A percentile compares a stretch with the other conserved stretches of the same genome.
phyloP scores from a whole-genome alignment of 2,888 invertebrate genomes.

The Argyresthia albistria region DNA sequence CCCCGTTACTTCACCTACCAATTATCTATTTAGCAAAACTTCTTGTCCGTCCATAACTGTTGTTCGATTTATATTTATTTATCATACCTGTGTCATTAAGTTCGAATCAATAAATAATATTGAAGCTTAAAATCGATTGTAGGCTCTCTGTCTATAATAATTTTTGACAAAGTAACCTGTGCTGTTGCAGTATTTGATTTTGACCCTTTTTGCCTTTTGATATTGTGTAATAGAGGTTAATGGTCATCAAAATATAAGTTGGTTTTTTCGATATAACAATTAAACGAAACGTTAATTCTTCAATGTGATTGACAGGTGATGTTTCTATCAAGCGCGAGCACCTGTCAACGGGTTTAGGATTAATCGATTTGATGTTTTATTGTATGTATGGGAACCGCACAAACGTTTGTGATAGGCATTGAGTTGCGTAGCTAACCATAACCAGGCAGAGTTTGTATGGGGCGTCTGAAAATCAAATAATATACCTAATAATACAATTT shows the following conservation, averaged over 20 bases:
- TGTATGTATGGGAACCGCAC: neutral
- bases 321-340: slow-evolving; percentile 30
- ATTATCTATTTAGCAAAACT: no score
- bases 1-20: no score
- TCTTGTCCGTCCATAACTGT: neutral
- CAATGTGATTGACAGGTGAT: slow-evolving; percentile 45
- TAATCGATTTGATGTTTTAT: slow-evolving; percentile 20
- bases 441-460: no score
- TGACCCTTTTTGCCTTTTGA: no score
- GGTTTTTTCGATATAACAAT: slow-evolving; percentile 11
- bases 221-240: neutral
- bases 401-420: no score
- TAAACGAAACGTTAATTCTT: slow-evolving; percentile 29
- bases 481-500: no score
- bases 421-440: no score
- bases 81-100: neutral
- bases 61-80: neutral
- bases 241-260: neutral
- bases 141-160: neutral
- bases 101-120: neutral
- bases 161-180: neutral
- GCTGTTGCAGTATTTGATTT: neutral
- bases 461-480: no score
- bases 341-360: slow-evolving; percentile 24
- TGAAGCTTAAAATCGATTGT: no score